Percentiles rank a stretch among this genome's conserved stretches.
Evolutionary conservation across 2,888 invertebrate species (phyloP).

Genomic region (Charanyca ferruginea): DNA sequence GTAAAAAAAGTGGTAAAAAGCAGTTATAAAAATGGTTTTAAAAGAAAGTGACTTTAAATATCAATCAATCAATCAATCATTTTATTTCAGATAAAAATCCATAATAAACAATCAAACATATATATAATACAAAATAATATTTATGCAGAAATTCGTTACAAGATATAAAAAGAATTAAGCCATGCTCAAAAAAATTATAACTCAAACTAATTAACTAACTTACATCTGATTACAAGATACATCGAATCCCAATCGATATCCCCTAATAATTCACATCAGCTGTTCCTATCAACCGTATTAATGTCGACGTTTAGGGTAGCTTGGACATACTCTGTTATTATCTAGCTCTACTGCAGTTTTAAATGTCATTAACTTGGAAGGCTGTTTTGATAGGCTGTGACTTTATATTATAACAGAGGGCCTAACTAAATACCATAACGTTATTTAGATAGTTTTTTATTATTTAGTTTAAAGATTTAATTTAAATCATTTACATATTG

Average conservation of each 20-base stretch:
- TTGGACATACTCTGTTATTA: constrained; percentile 16
- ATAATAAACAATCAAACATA: no score
- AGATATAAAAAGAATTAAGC: no score
- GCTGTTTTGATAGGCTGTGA: neutral
- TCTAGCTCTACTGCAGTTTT: neutral
- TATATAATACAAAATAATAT: no score
- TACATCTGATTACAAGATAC: constrained; percentile 8
- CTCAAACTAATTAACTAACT: neutral
- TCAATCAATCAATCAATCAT: no score
- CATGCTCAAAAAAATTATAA: no score
- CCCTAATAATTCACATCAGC: constrained; percentile 41
- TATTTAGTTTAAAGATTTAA: no score
- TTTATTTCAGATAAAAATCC: no score
- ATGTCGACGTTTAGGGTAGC: neutral
- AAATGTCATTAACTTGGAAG: neutral
- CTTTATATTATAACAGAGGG: neutral
- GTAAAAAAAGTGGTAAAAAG: neutral
- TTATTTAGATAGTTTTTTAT: no score
- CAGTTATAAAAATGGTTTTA: neutral
- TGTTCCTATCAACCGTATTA: neutral
- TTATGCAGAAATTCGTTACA: no score
- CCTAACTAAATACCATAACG: no score
- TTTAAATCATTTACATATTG: no score
- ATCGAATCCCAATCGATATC: constrained; percentile 24
- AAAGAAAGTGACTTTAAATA: neutral